Evolutionary conservation across 2,113 vertebrate species (phyloP), one percentile per base, ranked within the genome.

Genomic region (Stomatorhinus ivindoensis): DNA sequence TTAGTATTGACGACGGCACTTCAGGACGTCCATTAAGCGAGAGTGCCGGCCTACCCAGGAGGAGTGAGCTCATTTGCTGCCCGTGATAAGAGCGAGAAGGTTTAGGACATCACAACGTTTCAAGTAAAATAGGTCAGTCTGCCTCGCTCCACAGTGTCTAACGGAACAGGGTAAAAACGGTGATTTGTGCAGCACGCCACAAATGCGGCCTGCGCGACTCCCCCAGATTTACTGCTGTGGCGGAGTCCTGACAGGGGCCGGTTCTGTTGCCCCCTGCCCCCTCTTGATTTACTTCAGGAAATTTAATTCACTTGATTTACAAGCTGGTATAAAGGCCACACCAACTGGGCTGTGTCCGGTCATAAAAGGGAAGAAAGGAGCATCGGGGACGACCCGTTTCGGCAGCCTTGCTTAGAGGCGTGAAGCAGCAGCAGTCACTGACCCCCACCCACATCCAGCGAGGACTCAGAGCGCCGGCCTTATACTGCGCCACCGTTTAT

Each of bases 241-340:
- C 42, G 86, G 80, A 19, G 58, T 83, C 31, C 15, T 46, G 87
- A 90, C 82, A 53, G 76, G 21, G 46, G 50, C 82, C 21, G 8
- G 80, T 53, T 47, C 8, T 53, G 87, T 83, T 86, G 51, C 69
- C 27, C 86, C 58, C 24, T 4, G 1, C 42, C n/a, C 86, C 47
- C 4, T 76, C 73, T 86, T 92, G 89, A 92, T 92, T 92, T 92
- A 91, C 89, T 89, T 65, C 61, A 65, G 44, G 44, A 88, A 65
- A 89, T 90, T 89, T 90, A 90, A 92, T 91, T 92, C 91, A 93
- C 88, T 89, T 87, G 89, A 93, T 91, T 92, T 90, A 91, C 90
- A 87, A 42, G 58, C 21, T 86, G 87, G 87, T 89, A 69, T 80
- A 88, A 89, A 87, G 51, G 89, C 73, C 15, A 90, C 91, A 82